Evolutionary conservation across 2,113 vertebrate genomes (phyloP).

Genomic region (Gallinago jamesoni): DNA sequence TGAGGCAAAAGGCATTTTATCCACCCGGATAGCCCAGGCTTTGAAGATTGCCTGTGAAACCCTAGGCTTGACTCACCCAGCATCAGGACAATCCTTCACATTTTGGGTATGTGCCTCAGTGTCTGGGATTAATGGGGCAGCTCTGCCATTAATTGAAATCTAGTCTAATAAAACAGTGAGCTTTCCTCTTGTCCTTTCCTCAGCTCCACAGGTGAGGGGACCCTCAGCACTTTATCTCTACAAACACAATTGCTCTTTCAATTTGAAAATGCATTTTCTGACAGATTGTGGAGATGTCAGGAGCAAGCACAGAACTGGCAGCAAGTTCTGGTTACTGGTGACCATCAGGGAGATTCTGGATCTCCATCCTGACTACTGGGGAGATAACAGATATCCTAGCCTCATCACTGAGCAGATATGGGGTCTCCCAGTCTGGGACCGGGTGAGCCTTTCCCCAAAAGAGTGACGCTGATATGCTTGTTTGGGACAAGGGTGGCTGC

Average conservation of each 20-base stretch:
- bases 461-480: background rate
- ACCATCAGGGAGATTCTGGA: no score
- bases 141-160: background rate
- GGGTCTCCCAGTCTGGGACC: background rate
- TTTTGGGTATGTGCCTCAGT: fast-evolving
- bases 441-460: background rate
- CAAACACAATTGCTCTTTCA: background rate
- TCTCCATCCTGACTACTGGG: background rate
- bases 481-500: background rate
- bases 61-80: background rate
- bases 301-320: background rate
- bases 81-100: background rate
- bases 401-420: fast-evolving
- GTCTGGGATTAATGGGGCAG: background rate
- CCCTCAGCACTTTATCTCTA: background rate
- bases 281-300: fast-evolving
- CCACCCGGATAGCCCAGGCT: background rate
- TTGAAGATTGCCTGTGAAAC: background rate
- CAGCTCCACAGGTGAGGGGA: background rate
- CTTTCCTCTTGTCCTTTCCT: background rate
- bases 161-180: background rate
- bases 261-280: background rate
- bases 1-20: background rate
- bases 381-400: background rate
- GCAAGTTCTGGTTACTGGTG: background rate